These are phyloP conservation scores for Gymnorhina tibicen DNA, from an alignment of 2,113 vertebrate genomes.

Conservation along the genomic window DNA sequence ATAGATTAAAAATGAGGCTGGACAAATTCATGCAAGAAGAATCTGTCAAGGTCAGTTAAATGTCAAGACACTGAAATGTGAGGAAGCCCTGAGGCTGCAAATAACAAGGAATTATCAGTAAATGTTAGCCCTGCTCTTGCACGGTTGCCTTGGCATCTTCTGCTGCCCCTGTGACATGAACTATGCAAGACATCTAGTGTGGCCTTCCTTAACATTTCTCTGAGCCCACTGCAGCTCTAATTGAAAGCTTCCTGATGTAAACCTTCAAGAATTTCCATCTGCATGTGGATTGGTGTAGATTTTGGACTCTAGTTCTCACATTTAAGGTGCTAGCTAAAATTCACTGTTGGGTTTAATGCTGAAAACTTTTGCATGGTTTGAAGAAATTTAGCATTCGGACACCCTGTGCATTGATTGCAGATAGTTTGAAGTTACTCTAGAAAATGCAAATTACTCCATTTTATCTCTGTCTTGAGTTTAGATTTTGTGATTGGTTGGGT, in stretches of 20 bases:
- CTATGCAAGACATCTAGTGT: rapidly evolving
- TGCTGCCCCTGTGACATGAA: neutral
- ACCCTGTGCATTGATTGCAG: neutral
- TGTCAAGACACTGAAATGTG: neutral
- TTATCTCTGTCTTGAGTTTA: neutral
- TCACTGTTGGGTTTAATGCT: neutral
- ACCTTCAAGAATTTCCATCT: neutral
- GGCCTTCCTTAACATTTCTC: neutral
- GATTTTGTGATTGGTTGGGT: neutral
- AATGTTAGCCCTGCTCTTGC: neutral
- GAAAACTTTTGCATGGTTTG: neutral
- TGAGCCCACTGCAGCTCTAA: neutral
- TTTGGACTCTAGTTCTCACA: neutral
- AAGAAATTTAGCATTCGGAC: neutral
- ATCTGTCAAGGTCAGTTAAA: neutral
- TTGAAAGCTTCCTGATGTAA: neutral
- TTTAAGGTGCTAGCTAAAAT: neutral
- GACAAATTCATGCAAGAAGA: neutral
- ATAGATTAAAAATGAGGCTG: neutral
- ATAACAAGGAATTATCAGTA: neutral
- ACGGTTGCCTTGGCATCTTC: neutral
- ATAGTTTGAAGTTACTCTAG: neutral
- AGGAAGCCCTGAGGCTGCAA: neutral
- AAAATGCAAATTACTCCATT: neutral
- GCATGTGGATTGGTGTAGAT: rapidly evolving